Percentiles rank a stretch among this genome's conserved stretches.
Conservation (phyloP, 2,113 vertebrate genomes). For the Phocoena sinus region DNA sequence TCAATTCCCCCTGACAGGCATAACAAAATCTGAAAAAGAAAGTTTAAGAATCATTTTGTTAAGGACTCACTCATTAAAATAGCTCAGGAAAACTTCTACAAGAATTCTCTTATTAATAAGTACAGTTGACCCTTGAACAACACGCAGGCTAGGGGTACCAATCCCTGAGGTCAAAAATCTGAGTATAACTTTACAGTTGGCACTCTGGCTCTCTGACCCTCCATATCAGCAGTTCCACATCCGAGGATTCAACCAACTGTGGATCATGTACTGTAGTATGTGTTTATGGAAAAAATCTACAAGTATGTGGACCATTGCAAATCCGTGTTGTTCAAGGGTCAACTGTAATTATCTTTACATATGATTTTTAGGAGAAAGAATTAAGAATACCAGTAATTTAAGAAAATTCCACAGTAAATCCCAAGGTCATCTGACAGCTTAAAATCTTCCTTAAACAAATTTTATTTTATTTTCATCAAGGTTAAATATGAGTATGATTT, state of each 20-base stretch:
- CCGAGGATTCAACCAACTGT: not conserved
- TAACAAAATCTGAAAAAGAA: conserved; percentile 89
- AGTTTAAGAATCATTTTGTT: conserved; percentile 38
- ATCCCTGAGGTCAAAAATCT: not conserved
- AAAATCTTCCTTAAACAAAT: not conserved
- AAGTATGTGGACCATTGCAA: not conserved
- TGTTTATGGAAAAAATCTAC: not conserved
- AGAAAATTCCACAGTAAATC: not conserved
- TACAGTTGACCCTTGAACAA: not conserved
- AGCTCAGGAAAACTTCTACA: conserved; percentile 8
- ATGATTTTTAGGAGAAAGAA: not conserved
- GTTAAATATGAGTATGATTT: not conserved
- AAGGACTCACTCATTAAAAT: conserved; percentile 15
- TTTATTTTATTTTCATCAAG: not conserved
- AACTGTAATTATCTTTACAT: not conserved
- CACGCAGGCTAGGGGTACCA: not conserved
- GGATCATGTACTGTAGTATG: not conserved
- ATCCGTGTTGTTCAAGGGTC: not conserved
- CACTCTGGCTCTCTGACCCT: not conserved
- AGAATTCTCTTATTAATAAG: not conserved
- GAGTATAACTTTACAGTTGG: not conserved
- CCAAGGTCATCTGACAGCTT: not conserved
- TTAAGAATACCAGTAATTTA: not conserved
- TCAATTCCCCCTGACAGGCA: conserved; percentile 91
- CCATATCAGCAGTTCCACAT: not conserved